These are phyloP conservation scores for Pseudomugil tenellus DNA, from an alignment of 2,797 vertebrate species.

Conservation along the genomic window DNA sequence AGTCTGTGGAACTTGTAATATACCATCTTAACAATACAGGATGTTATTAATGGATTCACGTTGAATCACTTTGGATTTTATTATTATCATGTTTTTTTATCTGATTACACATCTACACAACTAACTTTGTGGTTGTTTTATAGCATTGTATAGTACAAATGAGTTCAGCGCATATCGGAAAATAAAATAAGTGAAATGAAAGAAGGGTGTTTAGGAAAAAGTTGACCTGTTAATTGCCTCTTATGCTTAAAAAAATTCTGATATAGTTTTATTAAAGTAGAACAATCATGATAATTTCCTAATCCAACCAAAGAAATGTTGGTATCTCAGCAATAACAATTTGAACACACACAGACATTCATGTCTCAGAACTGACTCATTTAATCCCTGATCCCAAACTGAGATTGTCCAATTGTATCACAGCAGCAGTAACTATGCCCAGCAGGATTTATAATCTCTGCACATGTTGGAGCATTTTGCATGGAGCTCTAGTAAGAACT, in stretches of 20 bases:
- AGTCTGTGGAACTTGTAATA: neutral
- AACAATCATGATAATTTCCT: neutral
- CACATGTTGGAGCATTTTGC: neutral
- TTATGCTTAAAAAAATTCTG: neutral
- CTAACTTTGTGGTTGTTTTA: too few relatives aligned
- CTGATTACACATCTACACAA: neutral
- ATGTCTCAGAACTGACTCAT: neutral
- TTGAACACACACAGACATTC: neutral
- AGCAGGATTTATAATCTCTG: slow-evolving; percentile 2
- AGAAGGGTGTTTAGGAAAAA: neutral
- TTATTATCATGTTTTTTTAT: neutral
- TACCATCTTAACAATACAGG: neutral
- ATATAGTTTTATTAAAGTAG: neutral
- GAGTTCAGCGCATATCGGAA: neutral
- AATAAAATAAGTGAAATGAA: neutral
- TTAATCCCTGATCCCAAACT: slow-evolving; percentile 2
- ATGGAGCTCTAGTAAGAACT: neutral
- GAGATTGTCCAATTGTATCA: slow-evolving; percentile 1
- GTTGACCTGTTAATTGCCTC: neutral
- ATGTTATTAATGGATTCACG: neutral
- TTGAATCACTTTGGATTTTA: neutral
- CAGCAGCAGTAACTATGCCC: slow-evolving; percentile 8
- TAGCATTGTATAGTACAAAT: too few relatives aligned
- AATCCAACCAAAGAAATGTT: neutral
- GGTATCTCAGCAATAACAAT: neutral